A percentile compares a stretch with the other conserved stretches of the same genome.
phyloP scores from a whole-genome alignment of 2,113 vertebrate genomes.

The Oenanthe oenanthe region DNA sequence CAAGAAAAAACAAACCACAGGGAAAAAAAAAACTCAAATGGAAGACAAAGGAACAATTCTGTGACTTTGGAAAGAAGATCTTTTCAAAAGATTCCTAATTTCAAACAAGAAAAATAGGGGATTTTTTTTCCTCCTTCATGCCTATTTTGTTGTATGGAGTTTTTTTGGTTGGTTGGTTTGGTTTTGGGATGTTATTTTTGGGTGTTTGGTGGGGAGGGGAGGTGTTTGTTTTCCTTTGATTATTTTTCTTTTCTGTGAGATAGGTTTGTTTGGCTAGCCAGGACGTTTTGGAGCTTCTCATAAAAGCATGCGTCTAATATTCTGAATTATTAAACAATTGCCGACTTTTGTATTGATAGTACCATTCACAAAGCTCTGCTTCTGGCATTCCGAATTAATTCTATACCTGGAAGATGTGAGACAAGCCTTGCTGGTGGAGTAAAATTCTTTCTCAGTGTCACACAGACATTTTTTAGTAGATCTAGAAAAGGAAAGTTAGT shows the following conservation, averaged over 20 bases:
- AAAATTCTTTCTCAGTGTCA: background rate
- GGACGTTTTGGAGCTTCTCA: background rate
- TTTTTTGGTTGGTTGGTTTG: background rate
- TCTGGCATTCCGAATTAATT: slow-evolving; percentile 4
- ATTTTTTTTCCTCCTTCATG: background rate
- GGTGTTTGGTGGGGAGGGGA: background rate
- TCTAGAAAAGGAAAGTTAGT: background rate
- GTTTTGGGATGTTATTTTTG: background rate
- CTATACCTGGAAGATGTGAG: background rate
- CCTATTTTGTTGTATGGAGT: background rate
- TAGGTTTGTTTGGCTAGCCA: background rate
- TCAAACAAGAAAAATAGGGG: background rate
- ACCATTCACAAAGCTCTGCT: slow-evolving; percentile 29
- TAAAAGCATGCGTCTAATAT: background rate
- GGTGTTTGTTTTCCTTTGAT: background rate
- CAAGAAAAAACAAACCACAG: no score
- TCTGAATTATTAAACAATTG: background rate
- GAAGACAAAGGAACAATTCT: background rate
- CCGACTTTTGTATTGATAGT: background rate
- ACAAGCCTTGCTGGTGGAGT: background rate
- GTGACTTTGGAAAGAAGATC: background rate
- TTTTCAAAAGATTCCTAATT: background rate
- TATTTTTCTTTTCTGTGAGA: background rate
- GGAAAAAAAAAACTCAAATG: background rate
- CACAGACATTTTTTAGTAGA: background rate